Evolutionary conservation across 2,888 invertebrate genomes (phyloP).

Genomic region (Troilus luridus): DNA sequence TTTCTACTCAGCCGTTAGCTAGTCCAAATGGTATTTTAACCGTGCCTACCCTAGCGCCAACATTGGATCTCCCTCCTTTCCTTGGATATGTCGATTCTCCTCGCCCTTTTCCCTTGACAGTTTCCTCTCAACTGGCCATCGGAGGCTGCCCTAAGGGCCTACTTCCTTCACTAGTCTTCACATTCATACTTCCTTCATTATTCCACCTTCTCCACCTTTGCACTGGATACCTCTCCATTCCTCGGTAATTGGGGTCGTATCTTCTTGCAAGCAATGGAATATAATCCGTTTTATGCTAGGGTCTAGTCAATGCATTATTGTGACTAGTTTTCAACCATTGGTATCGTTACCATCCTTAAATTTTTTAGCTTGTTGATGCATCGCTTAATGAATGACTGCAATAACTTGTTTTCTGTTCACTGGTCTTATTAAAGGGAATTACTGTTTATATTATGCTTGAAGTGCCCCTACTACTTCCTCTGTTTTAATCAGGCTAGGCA

Average conservation of each 20-base stretch:
- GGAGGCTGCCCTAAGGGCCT: constrained; percentile 12
- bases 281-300: neutral
- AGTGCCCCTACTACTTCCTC: neutral
- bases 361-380: no score
- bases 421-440: neutral
- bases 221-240: neutral
- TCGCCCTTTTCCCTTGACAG: neutral
- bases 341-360: no score
- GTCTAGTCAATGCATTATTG: no score
- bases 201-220: neutral
- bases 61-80: neutral
- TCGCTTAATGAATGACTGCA: no score
- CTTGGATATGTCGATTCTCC: neutral
- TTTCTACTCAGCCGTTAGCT: no score
- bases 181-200: constrained; percentile 5
- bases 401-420: no score
- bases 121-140: neutral
- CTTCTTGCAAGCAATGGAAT: neutral
- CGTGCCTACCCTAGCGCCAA: neutral
- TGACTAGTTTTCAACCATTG: no score
- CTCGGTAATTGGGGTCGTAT: neutral
- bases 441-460: neutral
- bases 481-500: neutral
- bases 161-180: constrained; percentile 1
- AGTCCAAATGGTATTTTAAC: neutral